Evolutionary conservation across 2,113 vertebrate species (phyloP).

Genomic region (Grammomys surdaster): DNA sequence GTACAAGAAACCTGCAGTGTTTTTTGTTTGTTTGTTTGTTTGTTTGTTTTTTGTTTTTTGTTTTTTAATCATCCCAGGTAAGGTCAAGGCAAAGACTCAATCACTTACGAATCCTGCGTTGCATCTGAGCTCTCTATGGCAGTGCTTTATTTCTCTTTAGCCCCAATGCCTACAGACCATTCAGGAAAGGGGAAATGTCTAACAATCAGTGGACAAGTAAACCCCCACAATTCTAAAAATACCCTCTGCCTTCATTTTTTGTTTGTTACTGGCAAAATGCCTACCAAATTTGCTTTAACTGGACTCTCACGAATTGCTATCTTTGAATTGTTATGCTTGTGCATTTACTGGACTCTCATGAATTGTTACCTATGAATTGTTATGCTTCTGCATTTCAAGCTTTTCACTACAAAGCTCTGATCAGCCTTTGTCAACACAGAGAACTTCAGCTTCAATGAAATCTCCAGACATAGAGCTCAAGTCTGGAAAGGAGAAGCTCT

Average conservation of each 20-base stretch:
- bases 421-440: slow-evolving; percentile 38
- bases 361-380: slow-evolving; percentile 47
- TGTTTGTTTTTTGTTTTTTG: not conserved
- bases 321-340: slow-evolving; percentile 40
- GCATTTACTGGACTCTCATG: slow-evolving; percentile 25
- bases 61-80: not conserved
- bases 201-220: not conserved
- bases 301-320: slow-evolving; percentile 30
- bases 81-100: not conserved
- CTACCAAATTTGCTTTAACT: slow-evolving; percentile 45
- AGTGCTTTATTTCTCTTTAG: not conserved
- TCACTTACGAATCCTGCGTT: not conserved
- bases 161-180: not conserved
- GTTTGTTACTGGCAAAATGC: slow-evolving; percentile 49
- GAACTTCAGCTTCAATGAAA: not conserved
- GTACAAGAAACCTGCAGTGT: not conserved
- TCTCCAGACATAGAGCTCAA: slow-evolving; percentile 1
- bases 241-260: not conserved
- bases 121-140: not conserved
- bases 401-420: slow-evolving; percentile 42
- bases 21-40: too few relatives aligned
- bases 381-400: not conserved
- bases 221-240: slow-evolving; percentile 57
- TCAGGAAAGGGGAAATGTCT: not conserved
- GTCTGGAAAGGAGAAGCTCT: not conserved